Percentiles rank a stretch among this genome's conserved stretches.
Evolutionary conservation across 1,140 invertebrate genomes (phyloP).

Genomic region (Odontomachus brunneus): DNA sequence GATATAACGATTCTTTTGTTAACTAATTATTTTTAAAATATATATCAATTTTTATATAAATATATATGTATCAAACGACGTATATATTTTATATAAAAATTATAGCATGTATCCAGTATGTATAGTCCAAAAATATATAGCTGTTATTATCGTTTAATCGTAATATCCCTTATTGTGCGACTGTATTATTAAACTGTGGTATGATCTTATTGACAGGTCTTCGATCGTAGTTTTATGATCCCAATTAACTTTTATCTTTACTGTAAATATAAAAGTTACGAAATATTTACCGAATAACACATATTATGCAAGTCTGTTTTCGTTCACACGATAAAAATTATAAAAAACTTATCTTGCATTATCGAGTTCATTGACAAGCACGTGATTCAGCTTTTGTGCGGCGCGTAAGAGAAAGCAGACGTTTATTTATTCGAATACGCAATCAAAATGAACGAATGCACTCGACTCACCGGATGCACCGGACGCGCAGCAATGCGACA

Average conservation of each 20-base stretch:
- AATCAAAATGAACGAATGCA: slow-evolving; percentile 29
- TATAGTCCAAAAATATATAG: not conserved
- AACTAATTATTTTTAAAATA: too few relatives aligned
- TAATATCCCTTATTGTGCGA: not conserved
- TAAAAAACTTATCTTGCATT: not conserved
- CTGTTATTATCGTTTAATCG: slow-evolving; percentile 2
- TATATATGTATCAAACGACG: too few relatives aligned
- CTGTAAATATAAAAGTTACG: not conserved
- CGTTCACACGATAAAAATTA: not conserved
- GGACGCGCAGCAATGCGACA: not conserved
- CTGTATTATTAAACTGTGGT: not conserved
- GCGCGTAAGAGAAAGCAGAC: not conserved
- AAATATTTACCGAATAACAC: not conserved
- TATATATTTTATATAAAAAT: not conserved
- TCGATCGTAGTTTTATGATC: not conserved
- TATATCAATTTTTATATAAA: too few relatives aligned
- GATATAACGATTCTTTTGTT: too few relatives aligned
- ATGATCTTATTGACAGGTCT: not conserved
- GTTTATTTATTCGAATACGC: not conserved
- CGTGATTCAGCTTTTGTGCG: too few relatives aligned
- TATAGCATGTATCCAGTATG: not conserved
- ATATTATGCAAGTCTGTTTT: not conserved
- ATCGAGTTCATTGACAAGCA: too few relatives aligned
- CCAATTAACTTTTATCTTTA: not conserved
- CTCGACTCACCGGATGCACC: slow-evolving; percentile 56